These are phyloP conservation scores for Penaeus japonicus DNA, from an alignment of 1,140 invertebrate species.

Conservation along the genomic window DNA sequence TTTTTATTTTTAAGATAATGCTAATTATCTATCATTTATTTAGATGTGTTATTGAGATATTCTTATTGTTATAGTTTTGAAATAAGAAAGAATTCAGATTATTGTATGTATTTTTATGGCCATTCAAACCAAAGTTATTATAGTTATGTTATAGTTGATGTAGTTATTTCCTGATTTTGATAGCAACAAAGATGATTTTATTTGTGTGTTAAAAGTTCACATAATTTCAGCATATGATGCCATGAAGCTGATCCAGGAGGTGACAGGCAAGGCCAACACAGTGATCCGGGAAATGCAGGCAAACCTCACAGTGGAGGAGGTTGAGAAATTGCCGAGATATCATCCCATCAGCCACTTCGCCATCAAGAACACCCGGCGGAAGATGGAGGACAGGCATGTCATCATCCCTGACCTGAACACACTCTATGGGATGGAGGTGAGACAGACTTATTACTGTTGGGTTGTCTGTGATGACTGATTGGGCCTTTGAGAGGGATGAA, in stretches of 20 bases:
- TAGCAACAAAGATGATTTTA: too few relatives aligned
- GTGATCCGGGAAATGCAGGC: constrained; percentile 63
- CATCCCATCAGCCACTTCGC: constrained; percentile 69
- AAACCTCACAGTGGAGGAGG: constrained; percentile 65
- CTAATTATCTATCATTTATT: too few relatives aligned
- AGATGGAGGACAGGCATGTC: constrained; percentile 88
- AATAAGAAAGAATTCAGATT: too few relatives aligned
- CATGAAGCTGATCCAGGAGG: constrained; percentile 76
- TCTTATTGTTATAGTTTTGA: too few relatives aligned
- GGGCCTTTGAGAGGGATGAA: too few relatives aligned
- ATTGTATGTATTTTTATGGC: too few relatives aligned
- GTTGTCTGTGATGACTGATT: too few relatives aligned
- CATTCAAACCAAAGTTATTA: too few relatives aligned
- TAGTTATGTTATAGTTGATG: too few relatives aligned
- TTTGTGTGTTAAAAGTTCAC: not conserved
- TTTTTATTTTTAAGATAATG: too few relatives aligned
- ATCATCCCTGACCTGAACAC: constrained; percentile 71
- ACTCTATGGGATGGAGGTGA: constrained; percentile 62
- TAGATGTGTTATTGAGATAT: too few relatives aligned
- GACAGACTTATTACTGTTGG: not conserved
- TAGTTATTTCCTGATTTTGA: not conserved
- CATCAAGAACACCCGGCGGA: constrained; percentile 80
- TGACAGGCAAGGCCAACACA: constrained; percentile 75
- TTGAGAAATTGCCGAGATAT: constrained; percentile 58
- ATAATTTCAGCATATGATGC: constrained; percentile 72